phyloP scores from a whole-genome alignment of 2,888 invertebrate species.

The Lamellibrachia columna region DNA sequence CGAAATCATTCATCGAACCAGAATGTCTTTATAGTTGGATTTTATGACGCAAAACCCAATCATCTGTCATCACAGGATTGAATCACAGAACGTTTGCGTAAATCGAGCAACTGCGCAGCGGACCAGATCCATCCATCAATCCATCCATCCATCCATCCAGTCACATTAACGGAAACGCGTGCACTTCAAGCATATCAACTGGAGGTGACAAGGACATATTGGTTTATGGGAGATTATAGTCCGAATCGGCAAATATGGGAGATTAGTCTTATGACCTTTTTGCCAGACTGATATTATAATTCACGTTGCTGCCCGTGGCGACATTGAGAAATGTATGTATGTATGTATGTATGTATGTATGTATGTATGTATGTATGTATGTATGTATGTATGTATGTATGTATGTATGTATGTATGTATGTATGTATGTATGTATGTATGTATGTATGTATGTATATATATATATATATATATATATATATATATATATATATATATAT shows the following conservation, averaged over 20 bases:
- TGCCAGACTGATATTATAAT: too few species aligned
- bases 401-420: neutral
- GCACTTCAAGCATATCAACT: neutral
- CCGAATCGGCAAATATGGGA: too few species aligned
- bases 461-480: slow-evolving; percentile 22
- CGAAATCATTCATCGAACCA: neutral
- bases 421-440: neutral
- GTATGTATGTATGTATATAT: neutral
- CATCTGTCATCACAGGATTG: neutral
- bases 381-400: neutral
- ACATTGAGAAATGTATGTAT: neutral
- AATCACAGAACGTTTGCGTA: neutral
- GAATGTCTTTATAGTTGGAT: neutral
- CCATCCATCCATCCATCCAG: neutral
- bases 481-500: slow-evolving; percentile 22
- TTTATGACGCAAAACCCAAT: neutral
- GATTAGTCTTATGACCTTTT: too few species aligned
- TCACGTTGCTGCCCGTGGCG: too few species aligned
- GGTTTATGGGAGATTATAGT: neutral
- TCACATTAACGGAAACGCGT: neutral
- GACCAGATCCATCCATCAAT: neutral
- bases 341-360: slow-evolving; percentile 19
- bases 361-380: slow-evolving; percentile 19
- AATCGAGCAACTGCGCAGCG: neutral
- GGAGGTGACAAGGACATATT: neutral